phyloP scores from a whole-genome alignment of 2,797 vertebrate genomes.

The Jordanella pulchra region DNA sequence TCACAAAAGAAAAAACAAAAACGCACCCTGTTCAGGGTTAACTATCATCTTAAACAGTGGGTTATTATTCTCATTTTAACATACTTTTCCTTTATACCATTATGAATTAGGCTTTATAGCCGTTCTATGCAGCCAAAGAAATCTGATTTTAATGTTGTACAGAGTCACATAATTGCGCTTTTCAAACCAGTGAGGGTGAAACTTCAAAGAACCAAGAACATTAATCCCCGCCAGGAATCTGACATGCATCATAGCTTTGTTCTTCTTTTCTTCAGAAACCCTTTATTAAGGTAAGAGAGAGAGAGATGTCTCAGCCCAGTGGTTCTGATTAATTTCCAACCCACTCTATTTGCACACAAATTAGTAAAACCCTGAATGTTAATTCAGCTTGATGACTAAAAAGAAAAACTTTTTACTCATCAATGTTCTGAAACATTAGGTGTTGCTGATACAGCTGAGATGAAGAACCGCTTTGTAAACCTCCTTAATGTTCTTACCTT shows the following conservation, averaged over 20 bases:
- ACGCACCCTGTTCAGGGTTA: not conserved
- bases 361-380: constrained; percentile 1
- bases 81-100: constrained; percentile 8
- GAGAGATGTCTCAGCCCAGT: constrained; percentile 31
- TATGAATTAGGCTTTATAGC: not conserved
- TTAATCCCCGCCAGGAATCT: constrained; percentile 63
- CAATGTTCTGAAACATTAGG: not conserved
- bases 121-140: constrained; percentile 22
- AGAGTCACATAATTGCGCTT: constrained; percentile 62
- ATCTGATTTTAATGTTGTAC: constrained; percentile 39
- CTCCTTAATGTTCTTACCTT: not conserved
- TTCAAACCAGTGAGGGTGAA: constrained; percentile 53
- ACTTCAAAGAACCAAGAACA: constrained; percentile 65
- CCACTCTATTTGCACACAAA: constrained; percentile 2
- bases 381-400: constrained; percentile 1
- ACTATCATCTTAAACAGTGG: constrained; percentile 1
- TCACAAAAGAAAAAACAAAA: constrained; percentile 5
- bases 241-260: constrained; percentile 56
- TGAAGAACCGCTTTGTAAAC: not conserved
- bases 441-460: constrained; percentile 10
- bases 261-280: constrained; percentile 32
- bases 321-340: constrained; percentile 17
- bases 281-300: constrained; percentile 22
- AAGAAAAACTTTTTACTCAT: not conserved
- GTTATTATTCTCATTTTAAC: constrained; percentile 6